Percentiles rank a stretch among this genome's conserved stretches.
Conservation (phyloP, 2,888 invertebrate species). For the Andrena minutula region DNA sequence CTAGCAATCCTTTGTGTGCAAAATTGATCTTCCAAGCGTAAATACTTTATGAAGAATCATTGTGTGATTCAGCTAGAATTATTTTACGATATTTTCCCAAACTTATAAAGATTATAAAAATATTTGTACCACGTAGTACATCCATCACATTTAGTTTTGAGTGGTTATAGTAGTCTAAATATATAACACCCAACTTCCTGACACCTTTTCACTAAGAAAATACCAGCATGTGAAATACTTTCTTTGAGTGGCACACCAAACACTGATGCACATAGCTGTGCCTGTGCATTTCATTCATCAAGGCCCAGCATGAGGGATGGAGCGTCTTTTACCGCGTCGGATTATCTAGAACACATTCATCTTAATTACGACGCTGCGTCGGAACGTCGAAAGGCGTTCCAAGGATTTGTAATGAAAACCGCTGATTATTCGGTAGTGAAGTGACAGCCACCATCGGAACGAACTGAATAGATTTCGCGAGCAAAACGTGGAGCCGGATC, state of each 20-base stretch:
- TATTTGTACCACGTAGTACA: no score
- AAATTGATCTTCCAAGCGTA: no score
- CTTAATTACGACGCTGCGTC: constrained; percentile 36
- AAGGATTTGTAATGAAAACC: constrained; percentile 33
- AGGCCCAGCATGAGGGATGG: constrained; percentile 20
- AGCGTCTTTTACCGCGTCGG: constrained; percentile 18
- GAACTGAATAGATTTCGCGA: constrained; percentile 23
- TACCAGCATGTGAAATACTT: not conserved
- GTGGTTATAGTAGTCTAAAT: no score
- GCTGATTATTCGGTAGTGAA: constrained; percentile 26
- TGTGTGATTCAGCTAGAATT: no score
- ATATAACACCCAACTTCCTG: no score
- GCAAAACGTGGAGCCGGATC: constrained; percentile 7
- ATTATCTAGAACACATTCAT: constrained; percentile 46
- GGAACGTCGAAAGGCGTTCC: constrained; percentile 27
- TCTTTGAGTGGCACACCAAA: constrained; percentile 1
- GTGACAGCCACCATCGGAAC: not conserved
- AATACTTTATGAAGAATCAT: no score
- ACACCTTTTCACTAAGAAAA: no score
- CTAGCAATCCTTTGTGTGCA: no score
- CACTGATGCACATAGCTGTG: not conserved
- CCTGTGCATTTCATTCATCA: constrained; percentile 29
- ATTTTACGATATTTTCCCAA: no score
- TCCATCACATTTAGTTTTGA: no score
- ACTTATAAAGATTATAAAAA: no score